Percentiles rank a stretch among this genome's conserved stretches.
phyloP scores from a whole-genome alignment of 2,888 invertebrate genomes.

The Drosophila anceps region DNA sequence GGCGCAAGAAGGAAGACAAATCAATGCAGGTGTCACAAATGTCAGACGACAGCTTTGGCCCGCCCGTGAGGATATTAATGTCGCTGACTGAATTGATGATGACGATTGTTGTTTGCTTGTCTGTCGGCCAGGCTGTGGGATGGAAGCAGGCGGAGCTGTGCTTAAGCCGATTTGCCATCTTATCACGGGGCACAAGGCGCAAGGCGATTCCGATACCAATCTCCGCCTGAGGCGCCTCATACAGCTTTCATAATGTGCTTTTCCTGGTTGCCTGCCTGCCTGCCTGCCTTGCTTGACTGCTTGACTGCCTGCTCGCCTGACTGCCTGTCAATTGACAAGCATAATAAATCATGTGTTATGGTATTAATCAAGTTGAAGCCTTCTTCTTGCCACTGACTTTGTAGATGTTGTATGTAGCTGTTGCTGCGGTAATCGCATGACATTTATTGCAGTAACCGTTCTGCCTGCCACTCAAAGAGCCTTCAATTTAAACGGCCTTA shows the following conservation, averaged over 20 bases:
- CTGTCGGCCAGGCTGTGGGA: conserved; percentile 10
- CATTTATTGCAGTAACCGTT: conserved; percentile 73
- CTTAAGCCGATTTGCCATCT: conserved; percentile 79
- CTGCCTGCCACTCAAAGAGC: conserved; percentile 32
- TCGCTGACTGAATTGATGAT: conserved; percentile 80
- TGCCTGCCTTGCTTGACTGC: conserved; percentile 13
- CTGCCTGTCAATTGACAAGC: conserved; percentile 69
- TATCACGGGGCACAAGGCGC: conserved; percentile 63
- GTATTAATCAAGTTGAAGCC: conserved; percentile 76
- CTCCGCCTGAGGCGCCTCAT: conserved; percentile 58
- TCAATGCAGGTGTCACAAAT: conserved; percentile 82
- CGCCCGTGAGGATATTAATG: conserved; percentile 73
- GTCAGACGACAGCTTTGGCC: conserved; percentile 78
- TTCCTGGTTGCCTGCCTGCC: conserved; percentile 38
- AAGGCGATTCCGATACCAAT: conserved; percentile 60
- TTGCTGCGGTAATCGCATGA: conserved; percentile 72
- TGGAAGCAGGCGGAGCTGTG: conserved; percentile 19
- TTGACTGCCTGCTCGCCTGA: conserved; percentile 29
- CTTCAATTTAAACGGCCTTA: conserved; percentile 56
- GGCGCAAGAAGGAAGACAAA: conserved; percentile 68
- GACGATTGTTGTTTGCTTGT: conserved; percentile 68
- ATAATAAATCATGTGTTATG: conserved; percentile 80
- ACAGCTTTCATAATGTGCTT: conserved; percentile 76
- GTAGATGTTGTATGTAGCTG: conserved; percentile 31
- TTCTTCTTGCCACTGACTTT: conserved; percentile 36